These are phyloP conservation scores for Subacronicta megacephala DNA, from an alignment of 2,888 invertebrate genomes.

Conservation along the genomic window DNA sequence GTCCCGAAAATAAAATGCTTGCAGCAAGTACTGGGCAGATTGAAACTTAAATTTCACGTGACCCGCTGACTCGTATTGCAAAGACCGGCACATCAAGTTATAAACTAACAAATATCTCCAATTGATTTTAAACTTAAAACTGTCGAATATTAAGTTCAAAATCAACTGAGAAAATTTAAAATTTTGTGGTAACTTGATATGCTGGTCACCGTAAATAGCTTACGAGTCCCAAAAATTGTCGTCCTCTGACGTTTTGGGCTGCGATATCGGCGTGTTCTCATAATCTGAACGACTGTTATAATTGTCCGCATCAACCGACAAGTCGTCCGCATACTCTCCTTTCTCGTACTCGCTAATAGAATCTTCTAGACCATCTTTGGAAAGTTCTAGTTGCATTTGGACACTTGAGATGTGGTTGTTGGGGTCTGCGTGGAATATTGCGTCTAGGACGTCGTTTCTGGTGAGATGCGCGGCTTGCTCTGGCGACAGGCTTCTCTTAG, in stretches of 20 bases:
- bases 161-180: too few relatives aligned
- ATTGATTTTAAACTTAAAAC: too few relatives aligned
- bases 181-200: too few relatives aligned
- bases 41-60: background rate
- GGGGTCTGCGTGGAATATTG: conserved; percentile 64
- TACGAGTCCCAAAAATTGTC: conserved; percentile 80
- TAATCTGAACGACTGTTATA: conserved; percentile 70
- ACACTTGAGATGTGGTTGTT: conserved; percentile 60
- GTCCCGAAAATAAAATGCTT: too few relatives aligned
- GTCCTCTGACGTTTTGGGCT: conserved; percentile 73
- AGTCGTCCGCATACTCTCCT: conserved; percentile 69
- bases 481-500: conserved; percentile 45
- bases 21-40: too few relatives aligned
- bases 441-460: conserved; percentile 67
- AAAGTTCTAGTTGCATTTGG: conserved; percentile 60
- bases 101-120: too few relatives aligned
- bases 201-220: too few relatives aligned
- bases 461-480: conserved; percentile 59
- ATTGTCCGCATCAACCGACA: conserved; percentile 76
- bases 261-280: conserved; percentile 71
- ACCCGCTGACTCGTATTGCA: conserved; percentile 5
- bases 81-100: too few relatives aligned
- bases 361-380: conserved; percentile 57
- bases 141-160: too few relatives aligned
- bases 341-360: conserved; percentile 57